Evolutionary conservation across 2,797 vertebrate species (phyloP).

Genomic region (Spondyliosoma cantharus): DNA sequence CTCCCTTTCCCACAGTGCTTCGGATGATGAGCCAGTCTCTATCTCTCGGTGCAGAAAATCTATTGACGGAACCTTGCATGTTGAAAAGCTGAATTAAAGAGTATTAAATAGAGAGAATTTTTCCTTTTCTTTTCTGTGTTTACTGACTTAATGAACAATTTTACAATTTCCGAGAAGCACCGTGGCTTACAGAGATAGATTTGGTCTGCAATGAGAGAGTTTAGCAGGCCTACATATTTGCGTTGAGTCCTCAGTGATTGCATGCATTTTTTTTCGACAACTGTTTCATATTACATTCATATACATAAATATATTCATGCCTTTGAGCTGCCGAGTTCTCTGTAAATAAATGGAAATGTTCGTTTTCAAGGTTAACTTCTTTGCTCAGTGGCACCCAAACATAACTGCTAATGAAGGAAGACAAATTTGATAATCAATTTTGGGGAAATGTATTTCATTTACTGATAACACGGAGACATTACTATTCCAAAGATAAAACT

Average conservation of each 20-base stretch:
- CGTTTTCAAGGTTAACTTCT: neutral
- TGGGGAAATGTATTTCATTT: conserved; percentile 15
- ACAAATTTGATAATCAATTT: conserved; percentile 7
- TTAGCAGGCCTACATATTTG: neutral
- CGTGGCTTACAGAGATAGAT: neutral
- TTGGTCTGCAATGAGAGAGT: neutral
- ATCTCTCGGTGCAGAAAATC: conserved; percentile 40
- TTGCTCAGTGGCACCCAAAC: conserved; percentile 1
- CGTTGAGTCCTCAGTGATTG: neutral
- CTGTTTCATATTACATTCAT: neutral
- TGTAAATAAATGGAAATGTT: neutral
- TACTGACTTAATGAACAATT: neutral
- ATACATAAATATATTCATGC: neutral
- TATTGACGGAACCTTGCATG: conserved; percentile 55
- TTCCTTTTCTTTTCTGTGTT: conserved; percentile 1
- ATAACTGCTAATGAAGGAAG: neutral
- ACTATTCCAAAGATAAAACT: conserved; percentile 29
- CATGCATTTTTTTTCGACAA: conserved; percentile 9
- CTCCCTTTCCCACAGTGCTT: conserved; percentile 48
- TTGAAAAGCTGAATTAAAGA: conserved; percentile 31
- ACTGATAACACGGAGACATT: conserved; percentile 27
- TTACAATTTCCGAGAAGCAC: neutral
- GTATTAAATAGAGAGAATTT: conserved; percentile 3
- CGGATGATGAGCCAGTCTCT: conserved; percentile 57
- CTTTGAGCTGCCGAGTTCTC: neutral